phyloP scores from a whole-genome alignment of 2,113 vertebrate genomes.

The Hystrix cristata region DNA sequence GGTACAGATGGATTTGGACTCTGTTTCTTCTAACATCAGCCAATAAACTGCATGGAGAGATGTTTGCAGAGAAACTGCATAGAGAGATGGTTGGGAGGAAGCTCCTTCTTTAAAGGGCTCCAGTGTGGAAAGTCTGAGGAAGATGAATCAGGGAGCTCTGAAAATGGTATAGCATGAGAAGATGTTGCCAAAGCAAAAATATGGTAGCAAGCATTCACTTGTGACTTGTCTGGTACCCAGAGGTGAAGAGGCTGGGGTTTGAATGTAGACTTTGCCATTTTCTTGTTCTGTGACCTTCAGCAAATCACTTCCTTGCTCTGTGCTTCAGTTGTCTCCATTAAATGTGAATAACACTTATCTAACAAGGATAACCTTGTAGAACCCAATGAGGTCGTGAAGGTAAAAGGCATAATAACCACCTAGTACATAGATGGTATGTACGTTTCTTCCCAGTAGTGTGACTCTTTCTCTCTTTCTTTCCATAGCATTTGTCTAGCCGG shows the following conservation, averaged over 20 bases:
- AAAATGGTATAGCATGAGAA: not conserved
- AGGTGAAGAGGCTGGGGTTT: not conserved
- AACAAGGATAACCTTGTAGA: not conserved
- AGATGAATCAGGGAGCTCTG: not conserved
- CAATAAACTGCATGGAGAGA: not conserved
- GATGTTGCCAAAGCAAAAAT: not conserved
- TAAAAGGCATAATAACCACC: not conserved
- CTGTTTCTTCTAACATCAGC: not conserved
- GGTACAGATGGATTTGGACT: not conserved
- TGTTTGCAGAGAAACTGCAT: not conserved
- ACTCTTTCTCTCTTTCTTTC: slow-evolving; percentile 81
- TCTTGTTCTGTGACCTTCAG: slow-evolving; percentile 31
- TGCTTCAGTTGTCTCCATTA: not conserved
- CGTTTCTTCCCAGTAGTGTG: slow-evolving; percentile 69
- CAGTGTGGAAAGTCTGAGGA: not conserved
- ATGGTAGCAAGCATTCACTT: not conserved
- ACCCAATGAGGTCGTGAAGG: not conserved
- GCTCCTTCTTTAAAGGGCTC: not conserved
- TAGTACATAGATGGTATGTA: slow-evolving; percentile 25
- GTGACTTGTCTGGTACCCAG: not conserved
- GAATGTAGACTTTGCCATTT: not conserved
- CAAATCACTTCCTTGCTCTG: not conserved
- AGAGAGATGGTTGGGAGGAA: not conserved
- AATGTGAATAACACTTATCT: not conserved
- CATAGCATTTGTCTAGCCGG: slow-evolving; percentile 96